These are phyloP conservation scores for Bombus waltoni DNA, from an alignment of 1,140 invertebrate species.

Conservation along the genomic window DNA sequence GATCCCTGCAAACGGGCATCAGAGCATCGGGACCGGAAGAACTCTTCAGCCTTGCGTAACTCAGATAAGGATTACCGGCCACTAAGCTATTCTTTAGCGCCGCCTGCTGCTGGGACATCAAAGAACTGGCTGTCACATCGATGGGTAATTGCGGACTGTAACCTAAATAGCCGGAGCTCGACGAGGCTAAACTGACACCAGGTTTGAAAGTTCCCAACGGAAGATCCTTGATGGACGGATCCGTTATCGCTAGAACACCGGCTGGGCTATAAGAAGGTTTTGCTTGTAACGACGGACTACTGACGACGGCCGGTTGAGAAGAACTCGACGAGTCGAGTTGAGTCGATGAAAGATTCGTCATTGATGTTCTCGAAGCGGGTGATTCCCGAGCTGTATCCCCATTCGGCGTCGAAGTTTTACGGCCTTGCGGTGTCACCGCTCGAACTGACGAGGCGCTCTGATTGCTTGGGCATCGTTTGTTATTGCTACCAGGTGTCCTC, in stretches of 20 bases:
- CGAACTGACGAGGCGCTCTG: constrained; percentile 85
- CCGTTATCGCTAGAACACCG: constrained; percentile 78
- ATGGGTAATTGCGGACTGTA: constrained; percentile 84
- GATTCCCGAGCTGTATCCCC: constrained; percentile 77
- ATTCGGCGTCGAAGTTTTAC: constrained; percentile 81
- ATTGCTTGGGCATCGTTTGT: constrained; percentile 85
- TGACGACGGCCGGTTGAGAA: constrained; percentile 55
- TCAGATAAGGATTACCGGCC: constrained; percentile 87
- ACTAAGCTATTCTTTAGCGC: constrained; percentile 85
- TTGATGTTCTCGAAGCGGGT: constrained; percentile 77
- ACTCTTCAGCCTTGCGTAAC: constrained; percentile 88
- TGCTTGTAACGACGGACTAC: constrained; percentile 82
- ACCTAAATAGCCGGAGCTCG: constrained; percentile 83
- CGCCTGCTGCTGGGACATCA: constrained; percentile 88
- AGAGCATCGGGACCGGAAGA: constrained; percentile 82
- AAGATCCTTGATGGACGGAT: constrained; percentile 86
- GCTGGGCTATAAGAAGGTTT: constrained; percentile 79
- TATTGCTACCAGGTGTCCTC: constrained; percentile 75
- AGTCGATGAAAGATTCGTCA: constrained; percentile 50
- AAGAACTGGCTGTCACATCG: constrained; percentile 88
- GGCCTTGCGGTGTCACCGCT: constrained; percentile 85
- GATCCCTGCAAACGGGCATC: constrained; percentile 92
- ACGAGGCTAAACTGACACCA: constrained; percentile 81
- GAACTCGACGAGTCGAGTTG: constrained; percentile 38
- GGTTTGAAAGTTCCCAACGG: constrained; percentile 86